Percentiles rank a stretch among this genome's conserved stretches.
phyloP scores from a whole-genome alignment of 2,113 vertebrate species.

The Ameiurus melas region DNA sequence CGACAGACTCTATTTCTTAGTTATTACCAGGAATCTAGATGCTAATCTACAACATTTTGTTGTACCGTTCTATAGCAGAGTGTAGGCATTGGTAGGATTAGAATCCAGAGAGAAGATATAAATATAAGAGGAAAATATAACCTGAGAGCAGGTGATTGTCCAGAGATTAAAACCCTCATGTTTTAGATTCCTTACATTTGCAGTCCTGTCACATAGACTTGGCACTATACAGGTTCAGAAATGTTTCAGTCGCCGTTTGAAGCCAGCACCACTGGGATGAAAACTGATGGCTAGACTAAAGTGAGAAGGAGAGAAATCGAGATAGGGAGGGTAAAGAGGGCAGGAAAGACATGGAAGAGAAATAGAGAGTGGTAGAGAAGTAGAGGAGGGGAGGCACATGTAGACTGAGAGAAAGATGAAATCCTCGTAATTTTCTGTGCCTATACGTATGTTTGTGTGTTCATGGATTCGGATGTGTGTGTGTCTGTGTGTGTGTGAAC shows the following conservation, averaged over 20 bases:
- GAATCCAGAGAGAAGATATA: background rate
- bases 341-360: slow-evolving; percentile 11
- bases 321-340: background rate
- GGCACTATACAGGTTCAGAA: background rate
- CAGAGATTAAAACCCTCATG: background rate
- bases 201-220: slow-evolving; percentile 32
- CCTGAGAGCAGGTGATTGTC: background rate
- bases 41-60: background rate
- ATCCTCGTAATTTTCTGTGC: slow-evolving; percentile 24
- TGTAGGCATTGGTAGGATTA: background rate
- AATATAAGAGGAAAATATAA: background rate
- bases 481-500: slow-evolving; percentile 24
- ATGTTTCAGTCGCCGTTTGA: background rate
- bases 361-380: slow-evolving; percentile 7
- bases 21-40: background rate
- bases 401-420: slow-evolving; percentile 8
- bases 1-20: background rate
- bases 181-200: slow-evolving; percentile 3
- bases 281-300: slow-evolving; percentile 11
- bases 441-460: slow-evolving; percentile 8
- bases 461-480: slow-evolving; percentile 14
- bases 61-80: background rate
- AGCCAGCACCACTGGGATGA: background rate
- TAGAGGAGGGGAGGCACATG: background rate
- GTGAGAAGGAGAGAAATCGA: background rate